Evolutionary conservation across 1,140 invertebrate genomes (phyloP).

Genomic region (Ostrea denselamellosa): DNA sequence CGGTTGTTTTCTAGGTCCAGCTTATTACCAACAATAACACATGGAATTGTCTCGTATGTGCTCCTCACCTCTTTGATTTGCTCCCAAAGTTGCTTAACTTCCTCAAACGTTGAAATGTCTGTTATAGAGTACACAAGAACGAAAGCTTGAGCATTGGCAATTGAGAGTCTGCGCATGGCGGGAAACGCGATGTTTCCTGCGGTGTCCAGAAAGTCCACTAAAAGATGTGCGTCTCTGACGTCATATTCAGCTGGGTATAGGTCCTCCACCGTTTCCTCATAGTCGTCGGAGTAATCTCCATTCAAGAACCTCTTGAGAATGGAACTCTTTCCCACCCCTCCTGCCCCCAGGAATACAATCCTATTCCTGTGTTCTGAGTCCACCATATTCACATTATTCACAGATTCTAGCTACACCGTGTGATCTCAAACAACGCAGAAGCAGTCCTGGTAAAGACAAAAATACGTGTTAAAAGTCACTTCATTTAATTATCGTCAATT

Average conservation of each 20-base stretch:
- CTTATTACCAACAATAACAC: slow-evolving; percentile 92
- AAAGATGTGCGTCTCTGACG: slow-evolving; percentile 78
- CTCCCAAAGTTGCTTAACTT: slow-evolving; percentile 89
- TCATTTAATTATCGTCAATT: neutral
- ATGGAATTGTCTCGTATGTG: slow-evolving; percentile 90
- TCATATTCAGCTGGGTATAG: slow-evolving; percentile 92
- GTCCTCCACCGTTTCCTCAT: slow-evolving; percentile 93
- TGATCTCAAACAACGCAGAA: neutral
- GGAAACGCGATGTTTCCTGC: slow-evolving; percentile 82
- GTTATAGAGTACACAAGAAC: slow-evolving; percentile 93
- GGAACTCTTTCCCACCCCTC: slow-evolving; percentile 91
- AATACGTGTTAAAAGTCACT: neutral
- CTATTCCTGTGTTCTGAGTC: slow-evolving; percentile 85
- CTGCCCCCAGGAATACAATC: slow-evolving; percentile 90
- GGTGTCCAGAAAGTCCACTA: slow-evolving; percentile 92
- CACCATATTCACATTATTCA: slow-evolving; percentile 43
- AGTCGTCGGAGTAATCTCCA: slow-evolving; percentile 90
- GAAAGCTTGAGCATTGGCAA: slow-evolving; percentile 93
- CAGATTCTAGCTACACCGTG: neutral
- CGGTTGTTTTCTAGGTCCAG: slow-evolving; percentile 82
- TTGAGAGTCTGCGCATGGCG: slow-evolving; percentile 84
- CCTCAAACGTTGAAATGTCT: slow-evolving; percentile 86
- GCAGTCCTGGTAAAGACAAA: neutral
- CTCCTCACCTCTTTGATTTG: slow-evolving; percentile 89
- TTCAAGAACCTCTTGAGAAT: slow-evolving; percentile 92